Base-by-base conservation (phyloP, 2,888 invertebrate genomes). In the Acanthoscelides obtectus region DNA sequence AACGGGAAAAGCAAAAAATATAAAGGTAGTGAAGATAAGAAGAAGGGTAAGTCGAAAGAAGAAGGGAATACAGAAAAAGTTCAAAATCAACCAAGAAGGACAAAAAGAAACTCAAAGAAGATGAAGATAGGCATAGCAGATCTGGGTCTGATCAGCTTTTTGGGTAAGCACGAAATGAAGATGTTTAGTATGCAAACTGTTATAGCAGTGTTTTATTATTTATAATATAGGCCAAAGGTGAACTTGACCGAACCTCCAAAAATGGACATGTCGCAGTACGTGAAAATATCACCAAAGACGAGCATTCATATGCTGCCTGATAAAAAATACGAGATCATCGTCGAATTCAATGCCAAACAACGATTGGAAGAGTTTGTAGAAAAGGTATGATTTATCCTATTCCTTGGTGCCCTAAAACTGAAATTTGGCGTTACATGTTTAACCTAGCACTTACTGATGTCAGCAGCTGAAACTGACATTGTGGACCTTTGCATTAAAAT, bases 321-420 rank as follows among this genome's bases (percentile, higher is more conserved):
- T 21, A 82, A 82, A 72, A 83, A 79, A n/a, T 72, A 78, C 17
- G 83, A 84, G 67, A 78, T 87, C 67, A 72, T 79, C 5, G 76
- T 88, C 0, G 84, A 80, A 67, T 87, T 84, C 75, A 79, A 78
- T 64, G 86, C 87, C 17, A 80, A 74, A 4, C 76, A 79, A 74
- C 79, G 84, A 72, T 79, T 86, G 22, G 79, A 76, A 63, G 76
- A 78, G 0, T 86, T 87, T 73, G 75, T 81, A 2, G 81, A 82
- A 73, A 86, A 83, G 75, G 82, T 83, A 75, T 3, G 1, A 25
- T 8, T 25, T 8, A 25, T 25, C 25, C 8, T 25, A 25, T 25
- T 5, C 25, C 8, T 25, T n/a, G n/a, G n/a, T n/a, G n/a, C n/a
- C n/a, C n/a, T n/a, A n/a, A n/a, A n/a, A n/a, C n/a, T n/a, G n/a